Evolutionary conservation across 2,888 invertebrate species (phyloP), one percentile per base, ranked within the genome.

Genomic region (Magallana nippona): DNA sequence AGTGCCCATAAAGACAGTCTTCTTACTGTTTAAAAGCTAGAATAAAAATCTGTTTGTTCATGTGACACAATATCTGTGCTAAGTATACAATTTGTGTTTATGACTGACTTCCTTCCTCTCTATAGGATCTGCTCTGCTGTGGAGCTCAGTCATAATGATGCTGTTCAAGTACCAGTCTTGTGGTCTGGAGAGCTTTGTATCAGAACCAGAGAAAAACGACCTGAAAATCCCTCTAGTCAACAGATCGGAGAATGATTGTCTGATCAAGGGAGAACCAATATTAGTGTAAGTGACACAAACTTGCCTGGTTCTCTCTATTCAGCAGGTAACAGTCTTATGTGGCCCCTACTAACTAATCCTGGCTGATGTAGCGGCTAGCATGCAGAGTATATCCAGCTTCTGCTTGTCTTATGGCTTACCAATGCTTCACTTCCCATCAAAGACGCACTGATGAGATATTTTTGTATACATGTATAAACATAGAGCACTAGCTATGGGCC

Each of bases 161-260:
- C 86, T 92, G 81, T 92, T 92, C 85, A 92, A 92, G 86, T 89
- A 91, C 77, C 91, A 91, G 86, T 87, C 88, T n/a, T 92, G 92
- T 82, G 88, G 87, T 78, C 88, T 87, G 10, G 79, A 87, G 11
- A 87, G 87, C 10, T 63, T 86, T n/a, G 79, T 83, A 1, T 86
- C 87, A 1, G 83, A 83, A 11, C 58, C 60, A 1, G 83, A 84
- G 56, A 82, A 85, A 5, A 81, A 82, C n/a, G 87, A 88, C 55
- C 85, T 85, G 56, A 91, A 91, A 77, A 78, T 85, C 11, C 88
- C 91, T 11, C 86, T 91, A 10, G 86, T 91, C 10, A 83, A 84
- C 27, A 85, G 86, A 55, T 84, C 87, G 15, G 85, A 87, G 32
- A 63, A 83, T 3, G 86, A 87, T 13, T 63, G 82, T 27, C 80